Conservation (phyloP, 2,888 invertebrate genomes). For the Eilema depressum region DNA sequence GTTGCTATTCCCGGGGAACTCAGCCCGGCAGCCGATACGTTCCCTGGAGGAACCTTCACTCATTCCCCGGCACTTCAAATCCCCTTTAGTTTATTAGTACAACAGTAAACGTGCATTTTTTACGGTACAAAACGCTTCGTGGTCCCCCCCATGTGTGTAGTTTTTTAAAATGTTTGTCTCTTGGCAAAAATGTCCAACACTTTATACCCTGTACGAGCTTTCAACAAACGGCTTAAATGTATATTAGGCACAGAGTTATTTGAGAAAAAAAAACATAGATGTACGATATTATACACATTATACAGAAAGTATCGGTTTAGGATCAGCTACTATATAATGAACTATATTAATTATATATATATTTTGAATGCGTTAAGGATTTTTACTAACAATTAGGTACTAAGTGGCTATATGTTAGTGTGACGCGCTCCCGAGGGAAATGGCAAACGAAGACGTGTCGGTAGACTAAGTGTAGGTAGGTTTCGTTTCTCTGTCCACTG, state of each 20-base stretch:
- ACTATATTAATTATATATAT: conserved; percentile 81
- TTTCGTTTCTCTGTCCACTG: conserved; percentile 59
- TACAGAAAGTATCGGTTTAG: conserved; percentile 77
- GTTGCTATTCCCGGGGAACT: background rate
- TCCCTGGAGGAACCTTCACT: conserved; percentile 22
- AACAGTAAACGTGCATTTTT: conserved; percentile 61
- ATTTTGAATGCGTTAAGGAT: conserved; percentile 86
- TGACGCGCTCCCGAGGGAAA: conserved; percentile 58
- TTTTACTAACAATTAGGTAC: conserved; percentile 85
- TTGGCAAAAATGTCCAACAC: conserved; percentile 71
- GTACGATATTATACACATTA: conserved; percentile 82
- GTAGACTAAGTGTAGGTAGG: conserved; percentile 64
- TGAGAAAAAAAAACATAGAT: conserved; percentile 70
- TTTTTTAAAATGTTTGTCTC: conserved; percentile 54
- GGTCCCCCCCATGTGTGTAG: conserved; percentile 51
- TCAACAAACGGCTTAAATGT: conserved; percentile 83
- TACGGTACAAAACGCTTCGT: conserved; percentile 62
- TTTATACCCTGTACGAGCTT: conserved; percentile 80
- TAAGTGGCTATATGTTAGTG: conserved; percentile 79
- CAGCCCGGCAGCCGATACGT: conserved; percentile 32
- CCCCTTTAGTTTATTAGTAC: conserved; percentile 55
- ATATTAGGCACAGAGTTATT: conserved; percentile 85
- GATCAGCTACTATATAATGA: conserved; percentile 75
- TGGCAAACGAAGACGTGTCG: conserved; percentile 61
- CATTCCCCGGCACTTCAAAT: conserved; percentile 9